Evolutionary conservation across 2,797 vertebrate species (phyloP), one percentile per base, ranked within the genome.

Genomic region (Cyprinella venusta): DNA sequence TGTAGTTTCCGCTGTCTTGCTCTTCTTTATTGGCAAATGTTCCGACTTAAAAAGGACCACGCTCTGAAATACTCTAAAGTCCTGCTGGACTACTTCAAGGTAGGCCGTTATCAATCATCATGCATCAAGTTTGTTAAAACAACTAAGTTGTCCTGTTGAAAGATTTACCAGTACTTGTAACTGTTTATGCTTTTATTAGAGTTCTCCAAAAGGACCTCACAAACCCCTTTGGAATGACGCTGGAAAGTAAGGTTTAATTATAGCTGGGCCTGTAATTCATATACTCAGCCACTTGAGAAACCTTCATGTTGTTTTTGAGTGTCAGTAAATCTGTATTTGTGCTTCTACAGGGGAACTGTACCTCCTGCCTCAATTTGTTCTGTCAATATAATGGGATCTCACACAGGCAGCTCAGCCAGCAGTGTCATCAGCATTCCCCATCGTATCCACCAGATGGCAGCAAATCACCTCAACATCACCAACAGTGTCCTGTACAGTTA

Each of bases 371-470:
- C 95, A 75, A 93, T 96, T 65, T 96, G 96, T 76, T 95, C 94
- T 83, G 94, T 94, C 86, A 94, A 94, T 91, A 95, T 96, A 79
- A 92, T 96, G 85, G 95, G 95, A 85, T 96, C 96, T 90, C 96
- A 96, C 18, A 93, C 94, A 89, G 94, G 92, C 90, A 92, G 90
- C 80, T 85, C 91, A 71, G 86, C 96, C n/a, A 92, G 95, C 0
- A 92, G 96, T 65, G 94, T 96, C 79, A 95, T 99, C 90, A 99
- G 95, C 96, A 99, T 99, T 91, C 98, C 98, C 0, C 97, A 99
- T 67, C 96, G 98, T 54, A 99, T 99, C 94, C 98, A 99, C 92
- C 98, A 99, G 96, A 99, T 99, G 98, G 98, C 98, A 8, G 97
- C 97, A 93, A 99, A 98, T 80, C 98, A 99, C 8, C 95, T 99